Evolutionary conservation across 2,113 vertebrate genomes (phyloP), one percentile per base, ranked within the genome.

Genomic region (Burhinus oedicnemus): DNA sequence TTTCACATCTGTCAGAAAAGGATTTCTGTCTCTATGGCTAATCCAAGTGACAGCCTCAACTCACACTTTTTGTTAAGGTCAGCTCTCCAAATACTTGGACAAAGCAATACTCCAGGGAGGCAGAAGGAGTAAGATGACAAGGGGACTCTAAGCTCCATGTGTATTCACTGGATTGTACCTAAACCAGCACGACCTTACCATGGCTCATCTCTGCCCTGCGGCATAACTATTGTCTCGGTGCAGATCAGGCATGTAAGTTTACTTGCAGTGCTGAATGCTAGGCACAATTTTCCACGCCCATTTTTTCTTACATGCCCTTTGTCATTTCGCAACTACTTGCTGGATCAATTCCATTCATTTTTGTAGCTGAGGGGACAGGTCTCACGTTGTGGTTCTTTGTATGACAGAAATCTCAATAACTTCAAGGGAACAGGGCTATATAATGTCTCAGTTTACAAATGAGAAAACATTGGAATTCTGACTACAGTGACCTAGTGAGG

Each of bases 1-100:
- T 79, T 69, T 15, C 76, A 58, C 20, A 66, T 83, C 47, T 79
- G 64, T 81, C 78, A 88, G 62, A 47, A 85, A 14, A 90, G 51
- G 78, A 44, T 93, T 96, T 92, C 72, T 90, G 72, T 90, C 32
- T 71, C 72, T 68, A 0, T 60, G 87, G 62, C 70, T 89, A 66
- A 79, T 70, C 51, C 60, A 8, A 12, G 15, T 80, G 95, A 91
- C 78, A 94, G 78, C 21, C 49, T 66, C 66, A 93, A 55, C 74
- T 66, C 42, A n/a, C 30, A 1, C 32, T 82, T 87, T 92, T 49
- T 93, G 60, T 89, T 83, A 83, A 83, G 94, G 83, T 96, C 94
- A 95, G 89, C 94, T 95, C 45, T 87, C 82, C 62, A 65, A 34
- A 54, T 62, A 45, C 60, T 75, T 80, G 89, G 44, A 66, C 55